Evolutionary conservation across 2,888 invertebrate genomes (phyloP).

Genomic region (Brenthis ino): DNA sequence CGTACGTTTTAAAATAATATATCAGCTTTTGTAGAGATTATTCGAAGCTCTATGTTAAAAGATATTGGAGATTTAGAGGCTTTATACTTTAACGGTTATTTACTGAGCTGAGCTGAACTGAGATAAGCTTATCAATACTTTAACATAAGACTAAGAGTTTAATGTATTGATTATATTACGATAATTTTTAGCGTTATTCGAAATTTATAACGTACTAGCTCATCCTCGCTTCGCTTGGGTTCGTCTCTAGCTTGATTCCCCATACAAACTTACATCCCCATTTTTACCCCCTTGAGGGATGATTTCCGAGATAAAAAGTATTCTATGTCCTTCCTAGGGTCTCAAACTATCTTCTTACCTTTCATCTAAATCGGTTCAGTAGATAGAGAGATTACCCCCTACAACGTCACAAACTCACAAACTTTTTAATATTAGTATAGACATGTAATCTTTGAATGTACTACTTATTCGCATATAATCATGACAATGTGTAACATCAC

Average conservation of each 20-base stretch:
- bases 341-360: no score
- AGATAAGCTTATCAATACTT: conserved; percentile 18
- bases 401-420: no score
- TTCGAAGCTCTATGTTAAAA: conserved; percentile 55
- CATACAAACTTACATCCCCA: no score
- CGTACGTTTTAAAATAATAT: conserved; percentile 41
- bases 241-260: no score
- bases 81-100: conserved; percentile 43
- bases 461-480: not conserved
- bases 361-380: no score
- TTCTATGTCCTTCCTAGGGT: no score
- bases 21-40: conserved; percentile 73
- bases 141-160: conserved; percentile 3
- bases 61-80: conserved; percentile 56
- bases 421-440: no score
- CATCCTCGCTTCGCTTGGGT: no score
- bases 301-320: no score
- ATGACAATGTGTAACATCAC: not conserved
- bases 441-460: not conserved
- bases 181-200: not conserved
- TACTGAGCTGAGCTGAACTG: conserved; percentile 17
- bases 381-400: no score
- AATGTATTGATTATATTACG: not conserved
- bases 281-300: no score
- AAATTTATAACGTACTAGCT: not conserved